Evolutionary conservation across 2,113 vertebrate genomes (phyloP), one percentile per base, ranked within the genome.

Genomic region (Dendrocopos noguchii): DNA sequence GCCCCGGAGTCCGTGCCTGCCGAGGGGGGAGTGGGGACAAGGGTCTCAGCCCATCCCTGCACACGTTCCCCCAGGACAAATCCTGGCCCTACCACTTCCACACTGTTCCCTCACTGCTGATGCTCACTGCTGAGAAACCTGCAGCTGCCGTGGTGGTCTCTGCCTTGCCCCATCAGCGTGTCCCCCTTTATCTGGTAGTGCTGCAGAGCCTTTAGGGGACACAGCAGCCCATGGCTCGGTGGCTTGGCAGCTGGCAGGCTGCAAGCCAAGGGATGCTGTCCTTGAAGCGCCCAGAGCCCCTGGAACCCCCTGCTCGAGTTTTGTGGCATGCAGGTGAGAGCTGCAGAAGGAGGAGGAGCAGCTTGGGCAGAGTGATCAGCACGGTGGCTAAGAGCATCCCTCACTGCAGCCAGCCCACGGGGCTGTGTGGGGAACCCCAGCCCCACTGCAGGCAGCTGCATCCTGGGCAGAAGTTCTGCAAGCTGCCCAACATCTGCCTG

Each of bases 141-240:
- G 42, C 2, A 2, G 64, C 50, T 89, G n/a, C 52, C 56, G 89
- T 70, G 71, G 75, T 84, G 87, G 71, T 84, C 78, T 59, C 63
- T 68, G 25, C 66, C 20, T 36, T 0, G 0, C 42, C 31, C 28
- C 36, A 60, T 61, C 71, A 87, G 55, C 15, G 3, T 39, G 21
- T 31, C 36, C 64, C 44, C 19, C 1, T 6, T 46, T 57, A 22
- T 16, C 47, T 9, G 1, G 55, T 44, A 72, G 25, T 6, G 18
- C 73, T n/a, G 7, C 50, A 22, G 52, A 80, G 42, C 29, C 25
- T 91, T 89, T 11, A 1, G 2, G 68, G 85, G 52, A 44, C 24
- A 10, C 1, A 2, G 12, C 53, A 67, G 68, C 53, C 47, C 2
- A 0, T 12, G 25, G 47, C 22, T 66, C 1, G 0, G 57, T 46